Base-by-base conservation (phyloP, 2,888 invertebrate species). In the Sipha maydis region DNA sequence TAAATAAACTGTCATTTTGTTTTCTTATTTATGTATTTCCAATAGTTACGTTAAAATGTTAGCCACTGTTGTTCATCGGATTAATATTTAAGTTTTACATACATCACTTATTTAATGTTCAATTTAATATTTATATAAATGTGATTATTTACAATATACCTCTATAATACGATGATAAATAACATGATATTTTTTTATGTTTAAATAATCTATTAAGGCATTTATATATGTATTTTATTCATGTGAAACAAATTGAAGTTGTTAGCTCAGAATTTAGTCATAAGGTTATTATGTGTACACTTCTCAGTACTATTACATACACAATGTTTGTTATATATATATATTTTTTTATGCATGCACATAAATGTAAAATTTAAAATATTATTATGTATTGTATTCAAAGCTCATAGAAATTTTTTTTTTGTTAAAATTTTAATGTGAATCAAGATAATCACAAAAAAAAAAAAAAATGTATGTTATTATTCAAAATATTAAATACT, bases 101-200 rank as follows among this genome's bases (percentile, higher is more conserved):
- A 54, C 73, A 82, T 82, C 28, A 54, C 48, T 48, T 48, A 21
- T 34, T 73, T 31, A 83, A 31, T 34, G 8, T 83, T 83, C 34
- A 75, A 38, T 38, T 56, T 54, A 73, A 61, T 38, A 61, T 61
- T 19, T 4, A 34, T 61, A 21, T 0, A 75, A 75, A 54, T 75
- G 54, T 73, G 83, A 83, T 75, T 83, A 38, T 75, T 83, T 41
- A 25, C 38, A 56, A 69, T 71, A 75, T 83, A 84, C 61, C 76
- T 41, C 56, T 75, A 5, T 61, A 75, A 75, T 38, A 75, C 61
- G 75, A 19, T 84, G n/a, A 41, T 84, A 28, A 21, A 76, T 56
- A 76, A n/a, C 25, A n/a, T 25, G n/a, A 38, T 83, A 76, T 84
- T 38, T 76, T 75, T 76, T 28, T 61, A 84, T 76, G 38, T 61